Evolutionary conservation across 2,888 invertebrate genomes (phyloP).

Genomic region (Hipparchia sbordonii): DNA sequence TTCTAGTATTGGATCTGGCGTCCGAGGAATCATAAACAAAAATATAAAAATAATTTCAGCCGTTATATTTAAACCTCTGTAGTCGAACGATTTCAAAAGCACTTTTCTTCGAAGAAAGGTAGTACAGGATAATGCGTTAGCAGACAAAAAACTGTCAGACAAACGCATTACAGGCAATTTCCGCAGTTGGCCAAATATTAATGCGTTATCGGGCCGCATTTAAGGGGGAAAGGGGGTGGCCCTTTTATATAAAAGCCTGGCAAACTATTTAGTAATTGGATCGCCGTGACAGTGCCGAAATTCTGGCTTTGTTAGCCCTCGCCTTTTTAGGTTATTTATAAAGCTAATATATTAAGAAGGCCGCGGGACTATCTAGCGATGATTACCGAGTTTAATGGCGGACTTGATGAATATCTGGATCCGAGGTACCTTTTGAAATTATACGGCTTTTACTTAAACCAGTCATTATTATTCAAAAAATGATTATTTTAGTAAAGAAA

Average conservation of each 20-base stretch:
- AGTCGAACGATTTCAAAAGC: background rate
- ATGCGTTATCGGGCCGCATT: constrained; percentile 30
- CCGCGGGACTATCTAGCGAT: constrained; percentile 2
- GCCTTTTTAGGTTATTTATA: constrained; percentile 31
- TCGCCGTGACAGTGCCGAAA: constrained; percentile 39
- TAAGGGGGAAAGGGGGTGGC: constrained; percentile 16
- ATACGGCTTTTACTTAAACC: background rate
- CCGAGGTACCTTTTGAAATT: constrained; percentile 2
- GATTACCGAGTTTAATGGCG: constrained; percentile 13
- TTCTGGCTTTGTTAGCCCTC: constrained; percentile 36
- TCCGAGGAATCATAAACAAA: too few species aligned
- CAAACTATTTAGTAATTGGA: constrained; percentile 44
- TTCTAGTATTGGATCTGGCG: too few species aligned
- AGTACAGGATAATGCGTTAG: constrained; percentile 12
- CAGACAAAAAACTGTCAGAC: constrained; percentile 13
- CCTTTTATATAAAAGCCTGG: constrained; percentile 37
- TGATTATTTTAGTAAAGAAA: too few species aligned
- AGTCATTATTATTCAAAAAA: background rate
- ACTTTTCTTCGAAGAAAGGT: background rate
- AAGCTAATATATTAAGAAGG: constrained; percentile 24
- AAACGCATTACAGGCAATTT: constrained; percentile 37
- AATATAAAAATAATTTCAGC: too few species aligned
- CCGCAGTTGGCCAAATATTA: constrained; percentile 35
- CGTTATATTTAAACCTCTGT: too few species aligned
- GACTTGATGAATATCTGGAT: constrained; percentile 7